Percentiles rank a stretch among this genome's conserved stretches.
These are phyloP conservation scores for Heterochromis multidens DNA, from an alignment of 2,113 vertebrate species.

Conservation along the genomic window DNA sequence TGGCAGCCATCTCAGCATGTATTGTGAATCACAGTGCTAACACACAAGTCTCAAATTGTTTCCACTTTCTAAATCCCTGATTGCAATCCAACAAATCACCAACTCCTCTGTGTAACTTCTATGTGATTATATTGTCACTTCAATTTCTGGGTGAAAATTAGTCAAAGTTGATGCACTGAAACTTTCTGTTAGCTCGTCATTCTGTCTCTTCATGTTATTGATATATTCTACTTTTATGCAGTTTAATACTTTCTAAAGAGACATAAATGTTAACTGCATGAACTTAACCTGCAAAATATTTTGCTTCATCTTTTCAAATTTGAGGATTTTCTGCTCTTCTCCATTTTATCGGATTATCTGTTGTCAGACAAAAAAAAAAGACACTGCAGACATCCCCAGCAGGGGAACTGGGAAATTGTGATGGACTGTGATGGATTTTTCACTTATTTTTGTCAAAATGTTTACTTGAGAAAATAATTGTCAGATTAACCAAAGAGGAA, in stretches of 20 bases:
- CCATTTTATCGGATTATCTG: not conserved
- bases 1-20: not conserved
- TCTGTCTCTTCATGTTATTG: not conserved
- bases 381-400: not conserved
- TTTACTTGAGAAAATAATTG: not conserved
- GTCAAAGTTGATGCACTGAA: not conserved
- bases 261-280: accelerated
- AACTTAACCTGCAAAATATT: not conserved
- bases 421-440: not conserved
- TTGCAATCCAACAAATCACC: not conserved
- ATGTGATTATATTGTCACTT: not conserved
- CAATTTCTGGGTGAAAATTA: not conserved
- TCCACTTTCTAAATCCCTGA: not conserved
- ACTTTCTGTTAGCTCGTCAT: not conserved
- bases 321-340: not conserved
- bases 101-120: not conserved
- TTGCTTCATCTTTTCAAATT: not conserved
- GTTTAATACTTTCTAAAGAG: not conserved
- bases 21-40: not conserved
- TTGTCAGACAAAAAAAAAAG: not conserved
- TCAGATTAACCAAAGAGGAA: not conserved
- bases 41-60: not conserved
- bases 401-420: not conserved
- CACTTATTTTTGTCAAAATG: not conserved
- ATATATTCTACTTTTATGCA: not conserved